Evolutionary conservation across 2,113 vertebrate species (phyloP).

Genomic region (Heteronetta atricapilla): DNA sequence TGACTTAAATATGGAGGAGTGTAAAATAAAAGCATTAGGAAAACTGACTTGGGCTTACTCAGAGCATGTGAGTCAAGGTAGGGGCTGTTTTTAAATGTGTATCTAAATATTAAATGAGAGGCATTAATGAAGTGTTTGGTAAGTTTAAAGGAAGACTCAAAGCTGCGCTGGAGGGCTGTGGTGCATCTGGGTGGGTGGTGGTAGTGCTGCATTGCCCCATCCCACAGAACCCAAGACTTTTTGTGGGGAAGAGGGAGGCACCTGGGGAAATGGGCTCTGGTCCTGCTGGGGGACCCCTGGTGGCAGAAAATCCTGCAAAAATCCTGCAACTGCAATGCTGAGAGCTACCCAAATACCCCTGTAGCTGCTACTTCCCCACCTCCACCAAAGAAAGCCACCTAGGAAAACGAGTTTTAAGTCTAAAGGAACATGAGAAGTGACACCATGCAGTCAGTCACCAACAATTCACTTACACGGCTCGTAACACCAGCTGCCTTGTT

Average conservation of each 20-base stretch:
- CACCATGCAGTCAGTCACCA: no score
- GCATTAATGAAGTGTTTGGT: not conserved
- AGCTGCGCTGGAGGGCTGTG: not conserved
- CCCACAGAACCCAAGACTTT: accelerated
- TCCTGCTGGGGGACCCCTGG: not conserved
- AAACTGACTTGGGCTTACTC: not conserved
- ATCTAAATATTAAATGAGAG: no score
- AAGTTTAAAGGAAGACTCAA: accelerated
- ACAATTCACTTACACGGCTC: no score
- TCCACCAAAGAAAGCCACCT: not conserved
- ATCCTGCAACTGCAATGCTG: not conserved
- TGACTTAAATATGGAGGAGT: not conserved
- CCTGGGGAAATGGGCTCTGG: not conserved
- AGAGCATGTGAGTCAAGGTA: not conserved
- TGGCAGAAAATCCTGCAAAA: accelerated
- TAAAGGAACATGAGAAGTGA: not conserved
- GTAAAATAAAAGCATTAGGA: accelerated
- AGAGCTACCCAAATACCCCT: not conserved
- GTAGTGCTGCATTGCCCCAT: no score
- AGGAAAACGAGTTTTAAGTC: accelerated
- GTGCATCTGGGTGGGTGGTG: accelerated
- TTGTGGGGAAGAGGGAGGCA: accelerated
- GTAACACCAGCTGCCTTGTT: accelerated
- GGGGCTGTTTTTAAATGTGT: accelerated
- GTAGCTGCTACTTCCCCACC: accelerated